Evolutionary conservation across 1,140 invertebrate genomes (phyloP).

Genomic region (Heliconius hewitsoni): DNA sequence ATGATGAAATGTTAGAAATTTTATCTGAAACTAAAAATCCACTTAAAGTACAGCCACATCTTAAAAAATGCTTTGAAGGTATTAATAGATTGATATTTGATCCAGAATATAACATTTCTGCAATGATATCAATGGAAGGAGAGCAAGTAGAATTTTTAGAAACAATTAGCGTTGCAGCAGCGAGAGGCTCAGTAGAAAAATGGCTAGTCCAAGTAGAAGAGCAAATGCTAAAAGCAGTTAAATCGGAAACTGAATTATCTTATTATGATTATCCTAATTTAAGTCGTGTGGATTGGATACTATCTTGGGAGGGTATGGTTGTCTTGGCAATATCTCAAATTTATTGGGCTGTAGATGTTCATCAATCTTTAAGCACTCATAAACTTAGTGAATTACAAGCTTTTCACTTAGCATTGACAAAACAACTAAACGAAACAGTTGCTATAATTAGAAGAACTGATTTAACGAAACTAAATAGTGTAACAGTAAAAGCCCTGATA

Average conservation of each 20-base stretch:
- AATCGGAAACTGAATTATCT: constrained; percentile 87
- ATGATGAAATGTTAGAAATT: constrained; percentile 97
- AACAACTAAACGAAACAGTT: constrained; percentile 86
- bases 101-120: constrained; percentile 88
- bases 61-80: constrained; percentile 96
- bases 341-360: constrained; percentile 93
- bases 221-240: constrained; percentile 90
- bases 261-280: constrained; percentile 86
- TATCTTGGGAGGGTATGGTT: constrained; percentile 94
- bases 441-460: constrained; percentile 82
- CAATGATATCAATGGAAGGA: constrained; percentile 92
- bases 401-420: constrained; percentile 81
- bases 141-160: constrained; percentile 89
- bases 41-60: constrained; percentile 92
- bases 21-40: constrained; percentile 96
- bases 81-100: constrained; percentile 89
- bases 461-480: constrained; percentile 84
- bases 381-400: constrained; percentile 80
- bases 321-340: constrained; percentile 92
- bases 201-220: constrained; percentile 94
- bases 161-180: constrained; percentile 88
- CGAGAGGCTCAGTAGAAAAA: constrained; percentile 94
- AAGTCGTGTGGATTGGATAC: constrained; percentile 88
- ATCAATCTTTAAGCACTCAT: constrained; percentile 84
- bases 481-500: constrained; percentile 92